These are phyloP conservation scores for Hippotragus niger DNA, from an alignment of 2,113 vertebrate species.

Conservation along the genomic window DNA sequence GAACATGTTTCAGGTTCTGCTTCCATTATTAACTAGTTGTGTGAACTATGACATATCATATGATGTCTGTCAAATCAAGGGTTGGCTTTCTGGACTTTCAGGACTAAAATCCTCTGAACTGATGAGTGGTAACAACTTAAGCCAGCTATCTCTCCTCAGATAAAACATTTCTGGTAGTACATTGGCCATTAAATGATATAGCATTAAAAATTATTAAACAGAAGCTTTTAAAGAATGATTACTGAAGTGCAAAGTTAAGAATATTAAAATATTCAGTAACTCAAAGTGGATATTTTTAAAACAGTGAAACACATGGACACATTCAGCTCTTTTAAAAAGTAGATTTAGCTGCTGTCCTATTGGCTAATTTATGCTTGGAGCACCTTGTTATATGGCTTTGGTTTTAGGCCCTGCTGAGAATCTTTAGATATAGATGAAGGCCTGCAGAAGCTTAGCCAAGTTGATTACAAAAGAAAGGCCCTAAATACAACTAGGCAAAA, in stretches of 20 bases:
- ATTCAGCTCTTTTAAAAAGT: slow-evolving; percentile 29
- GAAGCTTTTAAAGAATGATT: slow-evolving; percentile 11
- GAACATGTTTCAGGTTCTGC: neutral
- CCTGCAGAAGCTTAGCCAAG: neutral
- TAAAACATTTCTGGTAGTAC: neutral
- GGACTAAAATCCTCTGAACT: neutral
- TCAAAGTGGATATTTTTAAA: slow-evolving; percentile 11
- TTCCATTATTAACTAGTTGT: slow-evolving; percentile 2
- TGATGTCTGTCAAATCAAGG: neutral
- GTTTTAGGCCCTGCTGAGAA: neutral
- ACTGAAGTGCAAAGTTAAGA: slow-evolving; percentile 8
- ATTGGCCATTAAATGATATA: neutral
- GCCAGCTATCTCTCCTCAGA: neutral
- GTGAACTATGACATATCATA: neutral
- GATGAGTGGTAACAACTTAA: neutral
- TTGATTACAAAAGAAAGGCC: neutral
- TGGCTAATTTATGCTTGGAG: neutral
- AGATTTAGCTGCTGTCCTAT: neutral
- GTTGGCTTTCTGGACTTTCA: neutral
- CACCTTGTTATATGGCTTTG: neutral
- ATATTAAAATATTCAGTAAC: slow-evolving; percentile 14
- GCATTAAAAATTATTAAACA: slow-evolving; percentile 16
- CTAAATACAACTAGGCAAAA: slow-evolving; percentile 11
- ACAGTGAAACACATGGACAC: neutral
- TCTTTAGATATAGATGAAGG: neutral